Evolutionary conservation across 1,140 invertebrate genomes (phyloP), one percentile per base, ranked within the genome.

Genomic region (Ruditapes philippinarum): DNA sequence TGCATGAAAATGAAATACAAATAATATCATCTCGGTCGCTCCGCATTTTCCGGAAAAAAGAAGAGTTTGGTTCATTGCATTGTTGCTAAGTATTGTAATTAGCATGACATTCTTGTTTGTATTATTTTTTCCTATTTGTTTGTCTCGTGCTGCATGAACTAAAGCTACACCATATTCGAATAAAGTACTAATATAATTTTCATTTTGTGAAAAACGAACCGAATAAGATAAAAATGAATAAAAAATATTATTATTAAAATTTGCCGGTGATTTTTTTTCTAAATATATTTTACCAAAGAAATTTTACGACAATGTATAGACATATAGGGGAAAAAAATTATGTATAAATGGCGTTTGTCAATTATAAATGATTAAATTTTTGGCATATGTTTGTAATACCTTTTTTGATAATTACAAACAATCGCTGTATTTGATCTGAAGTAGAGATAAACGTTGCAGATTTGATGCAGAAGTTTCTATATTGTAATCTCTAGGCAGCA

Each of bases 401-500:
- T 70, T 38, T 38, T 70, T 38, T 19, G n/a, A 36, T 38, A 70
- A 70, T 70, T 1, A 40, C 65, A 40, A 22, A 70, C 28, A 31
- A 38, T 70, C 22, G n/a, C 65, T 3, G 1, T 70, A 33, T 25
- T 60, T 36, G 31, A 57, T 80, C 3, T 80, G 25, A 42, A 57
- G n/a, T 54, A 25, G 28, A 28, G 78, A 80, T 80, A 80, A 57
- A 57, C 40, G 31, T 54, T 36, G 31, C 51, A 80, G 36, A 80
- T 33, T 17, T 57, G 51, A 57, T 80, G 78, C 78, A 80, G 78
- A 49, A 57, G 31, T 49, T 45, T 38, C 36, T 54, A 49, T 33
- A 84, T 84, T 84, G 62, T 62, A 84, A 84, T 49, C 25, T 42
- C 33, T 62, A 42, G n/a, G 62, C 40, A 65, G 36, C 42, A 38